Evolutionary conservation across 2,888 invertebrate species (phyloP).

Genomic region (Calliopum simillimum): DNA sequence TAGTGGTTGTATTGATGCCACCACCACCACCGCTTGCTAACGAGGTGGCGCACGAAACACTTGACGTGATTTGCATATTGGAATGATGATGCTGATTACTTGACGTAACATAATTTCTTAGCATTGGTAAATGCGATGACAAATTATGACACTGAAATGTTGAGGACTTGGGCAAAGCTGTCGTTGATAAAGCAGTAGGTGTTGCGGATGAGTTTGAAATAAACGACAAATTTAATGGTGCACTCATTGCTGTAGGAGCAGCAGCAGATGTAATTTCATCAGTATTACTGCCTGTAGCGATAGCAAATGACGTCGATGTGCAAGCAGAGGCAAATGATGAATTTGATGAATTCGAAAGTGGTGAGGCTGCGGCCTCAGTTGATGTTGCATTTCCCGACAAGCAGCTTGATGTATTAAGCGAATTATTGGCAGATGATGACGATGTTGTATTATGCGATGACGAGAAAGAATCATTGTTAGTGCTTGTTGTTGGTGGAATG

Average conservation of each 20-base stretch:
- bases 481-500: conserved; percentile 77
- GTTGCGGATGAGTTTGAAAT: conserved; percentile 28
- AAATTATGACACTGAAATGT: conserved; percentile 1
- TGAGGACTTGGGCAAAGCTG: background rate
- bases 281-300: conserved; percentile 32
- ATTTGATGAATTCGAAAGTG: conserved; percentile 46
- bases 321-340: conserved; percentile 57
- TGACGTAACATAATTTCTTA: background rate
- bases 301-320: conserved; percentile 51
- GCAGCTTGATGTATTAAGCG: conserved; percentile 47
- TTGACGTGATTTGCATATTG: background rate
- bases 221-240: conserved; percentile 40
- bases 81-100: background rate
- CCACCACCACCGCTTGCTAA: background rate
- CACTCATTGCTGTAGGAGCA: conserved; percentile 20
- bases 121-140: conserved; percentile 1
- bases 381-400: conserved; percentile 33
- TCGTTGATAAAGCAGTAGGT: conserved; percentile 22
- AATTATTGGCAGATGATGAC: conserved; percentile 44
- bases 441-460: conserved; percentile 36
- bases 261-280: conserved; percentile 32
- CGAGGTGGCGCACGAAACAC: background rate
- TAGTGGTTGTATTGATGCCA: conserved; percentile 32
- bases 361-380: conserved; percentile 47
- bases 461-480: conserved; percentile 58